These are phyloP conservation scores for Eugnorisma glareosa DNA, from an alignment of 2,888 invertebrate species.

Conservation along the genomic window DNA sequence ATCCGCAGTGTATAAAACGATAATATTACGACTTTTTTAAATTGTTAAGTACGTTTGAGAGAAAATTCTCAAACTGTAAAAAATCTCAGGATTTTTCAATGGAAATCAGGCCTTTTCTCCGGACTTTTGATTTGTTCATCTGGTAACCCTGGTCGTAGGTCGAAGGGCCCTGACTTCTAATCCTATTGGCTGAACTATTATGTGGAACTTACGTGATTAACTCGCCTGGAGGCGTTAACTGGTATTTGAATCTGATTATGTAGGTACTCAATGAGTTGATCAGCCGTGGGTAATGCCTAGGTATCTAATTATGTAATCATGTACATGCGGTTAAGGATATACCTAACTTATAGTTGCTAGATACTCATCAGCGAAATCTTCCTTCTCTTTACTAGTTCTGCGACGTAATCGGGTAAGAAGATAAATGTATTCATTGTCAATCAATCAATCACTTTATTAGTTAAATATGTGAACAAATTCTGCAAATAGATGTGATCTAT, in stretches of 20 bases:
- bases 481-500: neutral
- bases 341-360: neutral
- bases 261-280: constrained; percentile 31
- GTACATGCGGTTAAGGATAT: neutral
- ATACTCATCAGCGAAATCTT: neutral
- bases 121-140: too few species aligned
- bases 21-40: too few species aligned
- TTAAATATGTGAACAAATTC: neutral
- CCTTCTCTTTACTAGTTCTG: neutral
- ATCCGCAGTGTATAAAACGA: too few species aligned
- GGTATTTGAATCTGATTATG: constrained; percentile 27
- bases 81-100: too few species aligned
- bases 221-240: constrained; percentile 30
- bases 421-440: constrained; percentile 17
- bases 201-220: constrained; percentile 8
- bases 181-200: constrained; percentile 3
- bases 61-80: too few species aligned
- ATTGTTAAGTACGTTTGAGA: too few species aligned
- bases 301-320: neutral
- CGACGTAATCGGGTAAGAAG: neutral
- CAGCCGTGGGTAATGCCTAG: neutral
- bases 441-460: constrained; percentile 6
- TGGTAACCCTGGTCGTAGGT: neutral
- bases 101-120: too few species aligned
- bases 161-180: constrained; percentile 6